phyloP scores from a whole-genome alignment of 92 coral and sea anemone genomes.

The Epizoanthus stellaris region DNA sequence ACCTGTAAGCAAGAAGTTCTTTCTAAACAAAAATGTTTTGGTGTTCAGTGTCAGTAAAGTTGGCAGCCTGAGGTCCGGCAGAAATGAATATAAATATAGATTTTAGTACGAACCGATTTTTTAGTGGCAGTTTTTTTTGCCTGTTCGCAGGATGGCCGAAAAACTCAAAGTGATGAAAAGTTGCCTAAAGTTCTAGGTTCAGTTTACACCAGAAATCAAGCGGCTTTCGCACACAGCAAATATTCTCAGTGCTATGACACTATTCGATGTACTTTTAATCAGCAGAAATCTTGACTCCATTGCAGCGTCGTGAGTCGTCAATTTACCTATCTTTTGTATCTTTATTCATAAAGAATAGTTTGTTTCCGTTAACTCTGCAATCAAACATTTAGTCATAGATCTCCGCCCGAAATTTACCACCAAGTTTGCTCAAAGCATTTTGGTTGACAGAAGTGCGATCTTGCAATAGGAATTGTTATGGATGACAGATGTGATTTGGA shows the following conservation, averaged over 20 bases:
- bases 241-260: background rate
- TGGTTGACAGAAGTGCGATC: background rate
- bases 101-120: too few species aligned
- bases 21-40: too few species aligned
- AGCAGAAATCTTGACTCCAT: background rate
- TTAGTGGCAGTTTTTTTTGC: too few species aligned
- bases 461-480: background rate
- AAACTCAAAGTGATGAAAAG: background rate
- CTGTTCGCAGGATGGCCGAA: too few species aligned
- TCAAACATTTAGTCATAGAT: background rate
- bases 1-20: too few species aligned
- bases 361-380: background rate
- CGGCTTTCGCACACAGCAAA: background rate
- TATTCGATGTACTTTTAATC: conserved; percentile 14
- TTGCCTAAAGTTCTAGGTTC: too few species aligned
- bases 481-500: background rate
- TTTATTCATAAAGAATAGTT: background rate
- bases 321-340: background rate
- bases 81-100: too few species aligned
- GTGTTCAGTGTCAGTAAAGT: too few species aligned
- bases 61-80: too few species aligned
- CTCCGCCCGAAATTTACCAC: conserved; percentile 14
- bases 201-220: too few species aligned
- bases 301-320: background rate
- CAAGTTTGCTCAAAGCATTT: background rate